phyloP scores from a whole-genome alignment of 2,113 vertebrate genomes.

The Hippocampus guttulatus region DNA sequence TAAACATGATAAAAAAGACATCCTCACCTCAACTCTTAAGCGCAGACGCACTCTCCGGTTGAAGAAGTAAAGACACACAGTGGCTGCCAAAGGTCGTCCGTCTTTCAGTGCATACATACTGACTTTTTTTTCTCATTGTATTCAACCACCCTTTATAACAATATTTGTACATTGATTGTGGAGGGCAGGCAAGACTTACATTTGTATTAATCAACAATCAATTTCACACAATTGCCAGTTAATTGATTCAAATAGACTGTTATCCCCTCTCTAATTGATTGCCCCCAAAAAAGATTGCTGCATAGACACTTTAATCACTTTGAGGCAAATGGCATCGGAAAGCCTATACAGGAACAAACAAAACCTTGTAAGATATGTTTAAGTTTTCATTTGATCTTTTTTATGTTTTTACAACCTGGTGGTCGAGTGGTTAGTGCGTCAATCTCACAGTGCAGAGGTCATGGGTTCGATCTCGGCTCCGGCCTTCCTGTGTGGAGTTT shows the following conservation, averaged over 20 bases:
- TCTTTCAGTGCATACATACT: conserved; percentile 11
- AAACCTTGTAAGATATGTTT: too few relatives aligned
- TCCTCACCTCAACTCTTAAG: conserved; percentile 59
- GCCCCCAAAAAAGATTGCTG: too few relatives aligned
- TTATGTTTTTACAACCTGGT: too few relatives aligned
- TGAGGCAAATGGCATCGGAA: too few relatives aligned
- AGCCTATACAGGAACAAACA: too few relatives aligned
- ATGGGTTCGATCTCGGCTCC: too few relatives aligned
- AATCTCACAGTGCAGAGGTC: too few relatives aligned
- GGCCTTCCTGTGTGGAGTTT: too few relatives aligned
- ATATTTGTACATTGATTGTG: not conserved
- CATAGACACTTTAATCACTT: too few relatives aligned
- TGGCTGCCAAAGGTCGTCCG: conserved; percentile 36
- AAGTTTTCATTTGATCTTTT: too few relatives aligned
- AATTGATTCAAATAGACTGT: not conserved
- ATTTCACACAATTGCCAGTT: not conserved
- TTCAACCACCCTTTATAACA: too few relatives aligned
- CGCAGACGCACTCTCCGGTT: conserved; percentile 39
- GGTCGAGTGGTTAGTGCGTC: too few relatives aligned
- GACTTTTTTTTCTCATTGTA: not conserved
- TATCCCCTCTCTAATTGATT: not conserved
- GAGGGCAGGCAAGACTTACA: not conserved
- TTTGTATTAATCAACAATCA: not conserved
- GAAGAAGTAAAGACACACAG: conserved; percentile 34
- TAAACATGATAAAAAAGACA: conserved; percentile 68